A percentile compares a stretch with the other conserved stretches of the same genome.
Conservation (phyloP, 92 coral and sea anemone species). For the Hydrozoanthus gracilis region DNA sequence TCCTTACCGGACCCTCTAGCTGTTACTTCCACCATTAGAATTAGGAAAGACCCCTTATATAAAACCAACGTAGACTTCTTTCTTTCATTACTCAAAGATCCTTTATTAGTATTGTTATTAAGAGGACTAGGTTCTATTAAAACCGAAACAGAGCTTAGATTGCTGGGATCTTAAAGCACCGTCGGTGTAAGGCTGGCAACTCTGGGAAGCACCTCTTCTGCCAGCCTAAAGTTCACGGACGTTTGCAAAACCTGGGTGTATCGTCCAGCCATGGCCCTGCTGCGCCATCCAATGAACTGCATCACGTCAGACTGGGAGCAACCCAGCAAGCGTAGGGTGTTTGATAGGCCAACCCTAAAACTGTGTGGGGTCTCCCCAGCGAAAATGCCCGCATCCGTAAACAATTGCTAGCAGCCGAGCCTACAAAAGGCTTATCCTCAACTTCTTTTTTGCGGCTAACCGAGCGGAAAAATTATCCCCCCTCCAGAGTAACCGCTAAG, state of each 20-base stretch:
- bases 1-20: neutral
- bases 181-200: neutral
- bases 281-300: constrained; percentile 17
- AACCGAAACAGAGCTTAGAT: neutral
- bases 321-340: constrained; percentile 31
- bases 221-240: neutral
- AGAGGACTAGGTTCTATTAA: too few relatives aligned
- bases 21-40: neutral
- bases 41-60: neutral
- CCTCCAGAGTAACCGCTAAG: neutral
- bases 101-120: too few relatives aligned
- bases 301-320: constrained; percentile 28
- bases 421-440: constrained; percentile 51
- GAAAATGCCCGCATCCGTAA: constrained; percentile 35
- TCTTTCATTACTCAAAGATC: too few relatives aligned
- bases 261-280: neutral
- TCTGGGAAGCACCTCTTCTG: constrained; percentile 1
- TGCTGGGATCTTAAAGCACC: neutral
- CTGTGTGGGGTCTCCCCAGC: constrained; percentile 61
- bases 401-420: constrained; percentile 55
- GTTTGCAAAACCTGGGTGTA: neutral
- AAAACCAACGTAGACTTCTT: neutral
- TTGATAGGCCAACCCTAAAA: constrained; percentile 39
- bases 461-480: neutral
- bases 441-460: neutral